Percentiles rank a stretch among this genome's conserved stretches.
Evolutionary conservation across 2,797 vertebrate genomes (phyloP).

Genomic region (Acanthurus leucopareius): DNA sequence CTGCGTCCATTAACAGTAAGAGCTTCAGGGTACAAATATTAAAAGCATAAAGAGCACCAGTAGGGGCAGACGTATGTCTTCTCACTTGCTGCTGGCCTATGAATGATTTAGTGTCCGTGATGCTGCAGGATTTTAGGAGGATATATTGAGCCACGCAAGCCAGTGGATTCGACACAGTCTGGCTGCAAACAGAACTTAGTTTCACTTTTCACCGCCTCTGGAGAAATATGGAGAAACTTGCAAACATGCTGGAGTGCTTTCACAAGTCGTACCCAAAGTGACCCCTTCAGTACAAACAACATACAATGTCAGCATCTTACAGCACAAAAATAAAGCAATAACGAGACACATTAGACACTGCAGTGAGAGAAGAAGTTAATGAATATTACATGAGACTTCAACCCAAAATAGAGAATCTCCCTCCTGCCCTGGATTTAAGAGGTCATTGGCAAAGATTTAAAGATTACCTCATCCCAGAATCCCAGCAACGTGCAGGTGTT

Average conservation of each 20-base stretch:
- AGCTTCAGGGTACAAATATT: slow-evolving; percentile 30
- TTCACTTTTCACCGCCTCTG: slow-evolving; percentile 65
- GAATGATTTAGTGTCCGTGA: slow-evolving; percentile 65
- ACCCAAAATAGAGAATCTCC: slow-evolving; percentile 81
- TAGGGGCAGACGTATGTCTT: slow-evolving; percentile 36
- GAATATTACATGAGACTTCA: slow-evolving; percentile 83
- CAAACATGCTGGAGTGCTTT: slow-evolving; percentile 49
- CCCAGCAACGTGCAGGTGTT: slow-evolving; percentile 28
- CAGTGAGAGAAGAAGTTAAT: slow-evolving; percentile 74
- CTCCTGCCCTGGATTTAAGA: slow-evolving; percentile 72
- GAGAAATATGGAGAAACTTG: slow-evolving; percentile 57
- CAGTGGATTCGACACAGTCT: slow-evolving; percentile 56
- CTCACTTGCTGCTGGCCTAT: slow-evolving; percentile 39
- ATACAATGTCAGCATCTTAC: slow-evolving; percentile 36
- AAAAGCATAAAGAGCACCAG: slow-evolving; percentile 34
- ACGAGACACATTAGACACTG: slow-evolving; percentile 61
- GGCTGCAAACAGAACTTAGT: slow-evolving; percentile 50
- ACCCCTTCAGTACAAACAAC: slow-evolving; percentile 53
- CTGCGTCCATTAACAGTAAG: not conserved
- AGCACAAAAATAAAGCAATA: slow-evolving; percentile 63
- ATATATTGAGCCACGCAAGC: slow-evolving; percentile 46
- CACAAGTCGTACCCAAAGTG: slow-evolving; percentile 40
- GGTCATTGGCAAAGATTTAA: slow-evolving; percentile 67
- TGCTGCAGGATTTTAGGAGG: slow-evolving; percentile 57
- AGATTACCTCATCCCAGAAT: slow-evolving; percentile 67